These are phyloP conservation scores for Epicampocera succincta DNA, from an alignment of 2,888 invertebrate genomes.

Conservation along the genomic window DNA sequence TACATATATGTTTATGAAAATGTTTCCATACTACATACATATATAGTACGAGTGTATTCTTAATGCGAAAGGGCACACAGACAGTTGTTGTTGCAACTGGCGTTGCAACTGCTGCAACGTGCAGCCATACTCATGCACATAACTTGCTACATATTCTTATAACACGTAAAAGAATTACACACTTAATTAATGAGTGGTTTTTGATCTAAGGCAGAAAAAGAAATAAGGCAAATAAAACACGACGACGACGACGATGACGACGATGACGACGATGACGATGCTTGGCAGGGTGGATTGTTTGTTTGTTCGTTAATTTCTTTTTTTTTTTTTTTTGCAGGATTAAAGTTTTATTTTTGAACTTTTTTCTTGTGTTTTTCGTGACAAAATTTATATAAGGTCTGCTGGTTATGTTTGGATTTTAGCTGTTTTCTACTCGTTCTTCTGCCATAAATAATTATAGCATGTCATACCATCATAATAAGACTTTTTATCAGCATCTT, in stretches of 20 bases:
- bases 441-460: conserved; percentile 1
- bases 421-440: conserved; percentile 14
- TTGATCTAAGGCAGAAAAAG: conserved; percentile 67
- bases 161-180: conserved; percentile 76
- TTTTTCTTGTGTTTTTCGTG: conserved; percentile 35
- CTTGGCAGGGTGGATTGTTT: conserved; percentile 10
- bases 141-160: conserved; percentile 40
- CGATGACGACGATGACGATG: conserved; percentile 7
- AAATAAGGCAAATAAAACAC: not conserved
- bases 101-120: conserved; percentile 48
- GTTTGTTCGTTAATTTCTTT: not conserved
- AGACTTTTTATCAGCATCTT: conserved; percentile 31
- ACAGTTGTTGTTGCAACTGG: conserved; percentile 21
- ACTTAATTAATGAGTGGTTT: conserved; percentile 80
- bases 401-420: conserved; percentile 41
- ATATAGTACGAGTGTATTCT: not conserved
- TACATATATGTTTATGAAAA: not conserved
- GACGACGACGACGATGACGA: not conserved
- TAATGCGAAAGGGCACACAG: conserved; percentile 38
- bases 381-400: conserved; percentile 67
- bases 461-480: conserved; percentile 24
- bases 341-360: conserved; percentile 17
- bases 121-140: conserved; percentile 8
- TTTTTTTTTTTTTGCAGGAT: conserved; percentile 33
- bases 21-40: not conserved